Percentiles rank a stretch among this genome's conserved stretches.
These are phyloP conservation scores for Cremastobaeus sp. DNA, from an alignment of 2,888 invertebrate genomes.

Conservation along the genomic window DNA sequence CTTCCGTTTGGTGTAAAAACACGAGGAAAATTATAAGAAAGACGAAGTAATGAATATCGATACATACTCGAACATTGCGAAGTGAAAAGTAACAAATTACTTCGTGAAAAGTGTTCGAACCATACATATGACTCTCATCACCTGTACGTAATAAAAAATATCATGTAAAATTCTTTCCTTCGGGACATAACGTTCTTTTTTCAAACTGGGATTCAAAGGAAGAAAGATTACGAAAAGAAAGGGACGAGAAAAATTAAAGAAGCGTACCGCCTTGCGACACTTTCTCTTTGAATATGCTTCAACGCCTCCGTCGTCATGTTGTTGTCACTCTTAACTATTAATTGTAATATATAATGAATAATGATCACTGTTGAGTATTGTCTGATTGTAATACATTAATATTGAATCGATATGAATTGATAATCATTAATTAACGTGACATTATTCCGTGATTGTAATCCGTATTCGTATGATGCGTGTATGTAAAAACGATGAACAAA, in stretches of 20 bases:
- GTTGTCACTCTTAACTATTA: conserved; percentile 78
- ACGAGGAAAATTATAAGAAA: conserved; percentile 8
- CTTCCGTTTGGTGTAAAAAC: conserved; percentile 49
- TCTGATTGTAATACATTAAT: conserved; percentile 79
- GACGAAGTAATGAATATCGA: conserved; percentile 42
- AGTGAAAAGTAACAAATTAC: conserved; percentile 50
- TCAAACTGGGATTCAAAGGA: conserved; percentile 36
- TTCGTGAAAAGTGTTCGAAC: conserved; percentile 62
- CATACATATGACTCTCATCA: conserved; percentile 62
- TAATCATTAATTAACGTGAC: conserved; percentile 78
- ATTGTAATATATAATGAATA: conserved; percentile 78
- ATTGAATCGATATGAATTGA: conserved; percentile 78
- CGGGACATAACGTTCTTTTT: conserved; percentile 38
- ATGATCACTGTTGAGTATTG: conserved; percentile 78
- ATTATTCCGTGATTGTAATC: conserved; percentile 71
- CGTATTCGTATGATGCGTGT: conserved; percentile 69
- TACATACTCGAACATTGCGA: conserved; percentile 46
- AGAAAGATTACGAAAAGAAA: conserved; percentile 29
- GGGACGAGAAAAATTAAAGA: conserved; percentile 40
- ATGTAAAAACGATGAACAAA: conserved; percentile 57
- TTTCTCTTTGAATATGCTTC: conserved; percentile 71
- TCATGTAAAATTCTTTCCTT: conserved; percentile 58
- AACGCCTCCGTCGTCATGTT: conserved; percentile 79
- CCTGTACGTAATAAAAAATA: conserved; percentile 58
- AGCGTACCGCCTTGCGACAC: conserved; percentile 69